Evolutionary conservation across 2,888 invertebrate genomes (phyloP).

Genomic region (Bombylius major): DNA sequence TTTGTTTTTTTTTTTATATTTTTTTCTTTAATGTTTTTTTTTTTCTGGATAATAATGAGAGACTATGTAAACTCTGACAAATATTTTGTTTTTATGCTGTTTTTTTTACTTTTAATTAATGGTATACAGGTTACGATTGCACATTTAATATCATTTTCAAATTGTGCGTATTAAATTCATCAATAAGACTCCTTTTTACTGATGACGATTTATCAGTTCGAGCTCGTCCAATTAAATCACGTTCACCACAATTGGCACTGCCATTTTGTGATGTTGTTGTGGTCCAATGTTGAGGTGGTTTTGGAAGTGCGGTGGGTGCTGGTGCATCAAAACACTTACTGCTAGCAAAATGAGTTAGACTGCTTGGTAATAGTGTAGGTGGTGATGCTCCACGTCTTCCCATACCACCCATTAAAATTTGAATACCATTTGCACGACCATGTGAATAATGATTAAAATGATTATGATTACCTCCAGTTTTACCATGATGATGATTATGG

Average conservation of each 20-base stretch:
- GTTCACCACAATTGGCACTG: background rate
- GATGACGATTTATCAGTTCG: conserved; percentile 14
- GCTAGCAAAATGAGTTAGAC: conserved; percentile 46
- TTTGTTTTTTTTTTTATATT: background rate
- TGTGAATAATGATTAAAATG: conserved; percentile 7
- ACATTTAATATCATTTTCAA: conserved; percentile 54
- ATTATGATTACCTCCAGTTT: conserved; percentile 4
- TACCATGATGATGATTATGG: background rate
- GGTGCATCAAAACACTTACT: conserved; percentile 76
- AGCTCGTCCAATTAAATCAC: background rate
- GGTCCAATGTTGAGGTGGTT: conserved; percentile 68
- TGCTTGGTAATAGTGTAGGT: conserved; percentile 30
- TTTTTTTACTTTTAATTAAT: background rate
- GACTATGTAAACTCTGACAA: no score
- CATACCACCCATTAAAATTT: conserved; percentile 7
- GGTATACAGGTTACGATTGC: conserved; percentile 31
- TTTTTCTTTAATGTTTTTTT: background rate
- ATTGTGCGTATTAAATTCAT: conserved; percentile 43
- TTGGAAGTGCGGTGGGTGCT: conserved; percentile 62
- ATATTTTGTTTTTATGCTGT: no score
- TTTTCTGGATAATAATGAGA: no score
- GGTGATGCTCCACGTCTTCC: conserved; percentile 22
- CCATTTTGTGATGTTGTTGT: conserved; percentile 12
- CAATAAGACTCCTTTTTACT: conserved; percentile 32
- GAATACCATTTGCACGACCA: conserved; percentile 11